These are phyloP conservation scores for Anthopleura sola DNA, from an alignment of 64 coral and sea anemone species.

Conservation along the genomic window DNA sequence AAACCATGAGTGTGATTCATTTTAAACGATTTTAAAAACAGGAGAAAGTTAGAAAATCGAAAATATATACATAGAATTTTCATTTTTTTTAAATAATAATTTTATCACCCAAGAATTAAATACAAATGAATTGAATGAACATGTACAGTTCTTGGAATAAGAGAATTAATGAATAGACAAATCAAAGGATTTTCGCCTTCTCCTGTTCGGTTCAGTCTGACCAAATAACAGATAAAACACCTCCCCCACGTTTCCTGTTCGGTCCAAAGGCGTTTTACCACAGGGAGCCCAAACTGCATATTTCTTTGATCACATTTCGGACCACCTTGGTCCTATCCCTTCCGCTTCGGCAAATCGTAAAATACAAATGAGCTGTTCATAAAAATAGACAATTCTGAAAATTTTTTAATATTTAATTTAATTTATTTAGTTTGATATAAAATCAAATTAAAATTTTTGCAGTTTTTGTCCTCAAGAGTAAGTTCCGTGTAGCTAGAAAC, in stretches of 20 bases:
- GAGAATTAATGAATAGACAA: background rate
- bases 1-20: background rate
- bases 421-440: no score
- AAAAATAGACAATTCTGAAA: no score
- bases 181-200: background rate
- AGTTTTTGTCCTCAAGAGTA: no score
- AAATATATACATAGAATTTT: background rate
- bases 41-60: background rate
- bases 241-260: no score
- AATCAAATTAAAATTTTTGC: no score
- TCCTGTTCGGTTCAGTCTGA: background rate
- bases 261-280: background rate
- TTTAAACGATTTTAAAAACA: background rate
- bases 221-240: background rate
- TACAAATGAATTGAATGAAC: background rate
- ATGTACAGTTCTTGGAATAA: background rate
- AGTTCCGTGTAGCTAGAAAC: no score
- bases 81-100: background rate
- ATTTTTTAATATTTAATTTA: no score
- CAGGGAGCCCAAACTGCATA: background rate
- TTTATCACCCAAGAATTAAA: background rate
- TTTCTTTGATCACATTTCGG: background rate
- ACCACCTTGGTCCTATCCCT: no score
- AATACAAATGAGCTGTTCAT: no score
- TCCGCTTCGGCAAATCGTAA: no score